Evolutionary conservation across 2,888 invertebrate species (phyloP), one percentile per base, ranked within the genome.

Genomic region (Mesopsocus fuscifrons): DNA sequence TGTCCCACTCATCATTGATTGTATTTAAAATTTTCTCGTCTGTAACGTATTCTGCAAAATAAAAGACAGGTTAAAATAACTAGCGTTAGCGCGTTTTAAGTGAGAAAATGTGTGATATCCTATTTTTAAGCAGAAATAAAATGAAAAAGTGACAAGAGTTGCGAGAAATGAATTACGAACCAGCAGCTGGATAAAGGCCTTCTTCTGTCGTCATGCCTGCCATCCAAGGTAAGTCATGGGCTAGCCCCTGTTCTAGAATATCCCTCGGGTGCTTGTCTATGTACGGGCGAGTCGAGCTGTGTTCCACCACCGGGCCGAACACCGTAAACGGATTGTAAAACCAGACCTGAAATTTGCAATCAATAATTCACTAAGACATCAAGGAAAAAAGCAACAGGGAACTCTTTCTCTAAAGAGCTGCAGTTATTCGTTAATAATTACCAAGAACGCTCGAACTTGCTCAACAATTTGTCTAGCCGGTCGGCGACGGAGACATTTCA

Each of bases 281-380:
- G 44, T 64, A 53, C 15, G 57, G 52, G 34, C 52, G 49, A 3
- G 54, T 44, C 17, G 52, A 52, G 42, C 49, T 43, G 38, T 46
- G 51, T 52, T 66, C 64, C n/a, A 64, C 51, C 11, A 57, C 56
- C 1, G 64, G 63, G 6, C 55, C 57, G 47, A 63, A 62, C 8
- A 57, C 53, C 3, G 53, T 47, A 21, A 53, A 52, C 41, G 56
- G 50, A 49, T 56, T 51, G 45, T 54, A 47, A 45, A 52, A 51
- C 57, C 52, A 53, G 46, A 51, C 50, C 53, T 54, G 33, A 21
- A 45, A 38, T 6, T 33, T 33, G n/a, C n/a, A n/a, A n/a, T n/a
- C n/a, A n/a, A n/a, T n/a, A n/a, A n/a, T n/a, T n/a, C n/a, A n/a
- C n/a, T n/a, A n/a, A n/a, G n/a, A n/a, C n/a, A n/a, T n/a, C n/a